These are phyloP conservation scores for Sphyrna mokarran DNA, from an alignment of 2,113 vertebrate genomes.

Conservation along the genomic window DNA sequence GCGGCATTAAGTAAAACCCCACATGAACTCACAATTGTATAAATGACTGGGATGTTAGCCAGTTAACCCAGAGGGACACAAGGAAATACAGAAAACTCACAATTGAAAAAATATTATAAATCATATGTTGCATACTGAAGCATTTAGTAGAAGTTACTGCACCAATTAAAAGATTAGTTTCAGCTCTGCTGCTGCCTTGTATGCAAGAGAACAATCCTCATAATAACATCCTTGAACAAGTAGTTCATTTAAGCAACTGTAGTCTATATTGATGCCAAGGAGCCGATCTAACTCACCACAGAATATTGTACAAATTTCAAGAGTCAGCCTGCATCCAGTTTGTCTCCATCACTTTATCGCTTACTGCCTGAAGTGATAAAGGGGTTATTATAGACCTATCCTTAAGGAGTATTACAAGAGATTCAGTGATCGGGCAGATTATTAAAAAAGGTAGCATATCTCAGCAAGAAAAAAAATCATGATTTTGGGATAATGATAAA, in stretches of 20 bases:
- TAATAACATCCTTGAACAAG: background rate
- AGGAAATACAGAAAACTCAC: background rate
- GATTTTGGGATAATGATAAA: background rate
- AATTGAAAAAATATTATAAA: background rate
- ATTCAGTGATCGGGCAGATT: background rate
- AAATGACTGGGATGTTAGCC: background rate
- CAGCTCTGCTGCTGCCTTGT: background rate
- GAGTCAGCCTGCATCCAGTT: background rate
- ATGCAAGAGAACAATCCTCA: background rate
- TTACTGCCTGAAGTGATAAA: background rate
- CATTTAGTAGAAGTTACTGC: background rate
- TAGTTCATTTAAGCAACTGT: background rate
- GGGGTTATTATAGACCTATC: background rate
- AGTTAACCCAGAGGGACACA: background rate
- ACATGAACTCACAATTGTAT: background rate
- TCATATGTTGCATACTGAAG: background rate
- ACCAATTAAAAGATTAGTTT: background rate
- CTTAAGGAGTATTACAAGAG: background rate
- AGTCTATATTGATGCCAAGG: background rate
- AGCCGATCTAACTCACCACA: background rate
- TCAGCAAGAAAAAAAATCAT: background rate
- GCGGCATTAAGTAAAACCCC: background rate
- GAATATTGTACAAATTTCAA: background rate
- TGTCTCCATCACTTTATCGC: background rate
- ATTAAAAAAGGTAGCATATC: background rate